These are phyloP conservation scores for Phylloscopus trochiloides DNA, from an alignment of 2,113 vertebrate species.

Conservation along the genomic window DNA sequence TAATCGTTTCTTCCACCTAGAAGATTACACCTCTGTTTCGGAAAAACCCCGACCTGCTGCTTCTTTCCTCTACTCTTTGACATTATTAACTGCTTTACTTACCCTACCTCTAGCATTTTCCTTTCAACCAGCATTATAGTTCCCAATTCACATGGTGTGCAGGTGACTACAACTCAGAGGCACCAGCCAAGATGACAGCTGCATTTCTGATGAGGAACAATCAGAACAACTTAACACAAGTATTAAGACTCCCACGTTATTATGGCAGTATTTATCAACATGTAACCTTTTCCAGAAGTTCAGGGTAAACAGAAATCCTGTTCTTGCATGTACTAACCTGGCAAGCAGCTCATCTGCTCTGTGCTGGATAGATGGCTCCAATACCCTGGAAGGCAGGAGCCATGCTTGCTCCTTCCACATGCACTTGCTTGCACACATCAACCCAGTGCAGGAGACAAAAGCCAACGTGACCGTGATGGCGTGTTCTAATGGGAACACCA, in stretches of 20 bases:
- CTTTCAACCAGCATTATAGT: background rate
- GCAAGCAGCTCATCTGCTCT: background rate
- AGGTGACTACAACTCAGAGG: background rate
- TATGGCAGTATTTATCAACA: background rate
- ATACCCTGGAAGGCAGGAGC: background rate
- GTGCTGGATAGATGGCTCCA: background rate
- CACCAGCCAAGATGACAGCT: background rate
- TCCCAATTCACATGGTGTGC: background rate
- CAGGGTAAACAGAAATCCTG: background rate
- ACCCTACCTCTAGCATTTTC: background rate
- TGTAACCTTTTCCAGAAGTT: background rate
- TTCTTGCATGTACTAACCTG: background rate
- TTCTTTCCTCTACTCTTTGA: background rate
- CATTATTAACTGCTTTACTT: background rate
- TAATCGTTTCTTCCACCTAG: fast-evolving
- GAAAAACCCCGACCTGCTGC: background rate
- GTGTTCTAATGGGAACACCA: constrained; percentile 83
- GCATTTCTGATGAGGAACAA: background rate
- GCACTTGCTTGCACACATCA: background rate
- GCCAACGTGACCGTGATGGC: constrained; percentile 70
- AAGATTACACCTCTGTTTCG: fast-evolving
- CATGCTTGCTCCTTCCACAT: background rate
- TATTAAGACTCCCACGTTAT: background rate
- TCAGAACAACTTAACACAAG: background rate
- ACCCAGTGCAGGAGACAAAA: background rate